These are phyloP conservation scores for Leuctra nigra DNA, from an alignment of 2,888 invertebrate genomes.

Conservation along the genomic window DNA sequence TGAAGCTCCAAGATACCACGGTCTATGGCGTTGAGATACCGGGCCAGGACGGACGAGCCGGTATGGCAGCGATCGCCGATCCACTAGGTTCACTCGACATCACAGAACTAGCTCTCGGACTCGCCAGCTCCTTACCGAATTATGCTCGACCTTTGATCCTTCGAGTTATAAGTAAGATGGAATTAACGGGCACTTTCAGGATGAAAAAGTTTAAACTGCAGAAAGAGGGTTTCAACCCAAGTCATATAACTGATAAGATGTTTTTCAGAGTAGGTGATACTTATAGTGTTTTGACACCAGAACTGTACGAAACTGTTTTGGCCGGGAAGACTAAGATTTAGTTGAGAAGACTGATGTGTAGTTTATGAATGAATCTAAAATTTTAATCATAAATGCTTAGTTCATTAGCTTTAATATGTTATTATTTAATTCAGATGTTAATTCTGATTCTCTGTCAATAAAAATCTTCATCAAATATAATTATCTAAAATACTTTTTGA, in stretches of 20 bases:
- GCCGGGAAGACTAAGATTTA: constrained; percentile 18
- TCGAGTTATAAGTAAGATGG: constrained; percentile 67
- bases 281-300: constrained; percentile 42
- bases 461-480: too few species aligned
- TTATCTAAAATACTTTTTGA: too few species aligned
- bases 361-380: too few species aligned
- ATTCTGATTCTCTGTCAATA: too few species aligned
- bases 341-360: not conserved
- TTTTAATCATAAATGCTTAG: too few species aligned
- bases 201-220: constrained; percentile 83
- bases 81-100: constrained; percentile 53
- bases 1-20: constrained; percentile 45
- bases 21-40: constrained; percentile 60
- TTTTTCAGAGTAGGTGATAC: constrained; percentile 43
- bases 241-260: constrained; percentile 49
- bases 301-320: constrained; percentile 22
- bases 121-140: constrained; percentile 65
- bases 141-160: constrained; percentile 90
- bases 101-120: constrained; percentile 51
- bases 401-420: too few species aligned
- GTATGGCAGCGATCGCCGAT: constrained; percentile 88
- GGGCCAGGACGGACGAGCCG: constrained; percentile 79
- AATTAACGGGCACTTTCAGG: constrained; percentile 81
- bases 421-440: too few species aligned
- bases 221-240: constrained; percentile 74